Base-by-base conservation (phyloP, 2,888 invertebrate species). In the Pherbina coryleti region DNA sequence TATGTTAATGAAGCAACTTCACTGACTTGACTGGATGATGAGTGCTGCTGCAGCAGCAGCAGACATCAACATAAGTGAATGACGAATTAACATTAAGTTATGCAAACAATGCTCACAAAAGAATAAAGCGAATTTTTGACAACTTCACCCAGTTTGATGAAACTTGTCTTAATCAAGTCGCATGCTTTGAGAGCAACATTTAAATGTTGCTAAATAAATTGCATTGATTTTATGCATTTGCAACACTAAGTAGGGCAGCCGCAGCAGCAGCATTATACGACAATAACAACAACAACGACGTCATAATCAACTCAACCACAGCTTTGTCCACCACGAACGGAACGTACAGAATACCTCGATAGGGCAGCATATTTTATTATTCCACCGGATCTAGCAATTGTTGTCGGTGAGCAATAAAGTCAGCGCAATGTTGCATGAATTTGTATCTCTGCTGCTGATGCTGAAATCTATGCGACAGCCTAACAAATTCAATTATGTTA, bases 401-500 rank as follows among this genome's bases (percentile, higher is more conserved):
- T 86, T 86, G 84, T 83, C 74, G 77, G 74, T 69, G 76, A 66
- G 76, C 62, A 78, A 73, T 62, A 69, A 78, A 75, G 70, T 44
- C 44, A 44, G 14, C 44, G 44, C 44, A 55, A 11, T 53, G 53
- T 53, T 17, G 53, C 53, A 70, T 75, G 66, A 28, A 60, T 51
- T 72, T 11, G n/a, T 44, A 31, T 31, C 3, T 31, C 11, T 44
- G 37, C 31, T 11, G 49, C 44, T 44, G 67, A 19, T 44, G 37
- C 49, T 69, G 44, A 69, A 69, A 69, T 69, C 49, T 67, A 34
- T 44, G 44, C 67, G 44, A 49, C 71, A 31, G 69, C 51, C 69
- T 22, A 88, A 88, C 89, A 89, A 89, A 87, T 87, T 88, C 88
- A 87, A 87, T 87, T 87, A 88, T 87, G 87, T 87, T 87, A 87